phyloP scores from a whole-genome alignment of 2,888 invertebrate species.

The Melanotus villosus region DNA sequence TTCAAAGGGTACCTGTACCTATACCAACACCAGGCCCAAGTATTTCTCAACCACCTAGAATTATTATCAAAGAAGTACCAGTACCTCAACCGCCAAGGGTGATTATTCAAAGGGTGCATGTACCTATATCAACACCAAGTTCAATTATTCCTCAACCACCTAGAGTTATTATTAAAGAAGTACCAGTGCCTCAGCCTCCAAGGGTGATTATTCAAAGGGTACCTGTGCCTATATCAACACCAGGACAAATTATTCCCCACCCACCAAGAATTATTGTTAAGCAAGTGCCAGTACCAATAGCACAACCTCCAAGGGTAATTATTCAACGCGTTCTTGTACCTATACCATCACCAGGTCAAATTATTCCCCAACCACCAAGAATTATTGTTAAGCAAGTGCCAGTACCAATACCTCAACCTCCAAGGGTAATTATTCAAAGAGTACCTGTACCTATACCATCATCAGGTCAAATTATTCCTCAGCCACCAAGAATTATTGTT shows the following conservation, averaged over 20 bases:
- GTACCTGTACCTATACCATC: background rate
- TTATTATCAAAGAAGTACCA: background rate
- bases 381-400: slow-evolving; percentile 8
- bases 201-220: slow-evolving; percentile 21
- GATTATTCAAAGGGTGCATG: slow-evolving; percentile 1
- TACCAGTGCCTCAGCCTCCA: slow-evolving; percentile 9
- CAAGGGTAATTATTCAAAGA: background rate
- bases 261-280: slow-evolving; percentile 32
- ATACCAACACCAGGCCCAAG: background rate
- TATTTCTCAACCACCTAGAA: slow-evolving; percentile 20
- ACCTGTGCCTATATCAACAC: background rate
- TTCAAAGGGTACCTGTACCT: slow-evolving; percentile 15
- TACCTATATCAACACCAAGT: background rate
- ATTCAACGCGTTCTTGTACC: slow-evolving; percentile 11
- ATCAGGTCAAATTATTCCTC: too few species aligned
- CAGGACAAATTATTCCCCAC: slow-evolving; percentile 12
- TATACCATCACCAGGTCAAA: too few species aligned
- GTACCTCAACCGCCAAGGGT: background rate
- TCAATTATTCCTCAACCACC: slow-evolving; percentile 14
- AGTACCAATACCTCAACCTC: slow-evolving; percentile 6
- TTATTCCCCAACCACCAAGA: slow-evolving; percentile 16
- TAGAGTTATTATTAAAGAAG: slow-evolving; percentile 20
- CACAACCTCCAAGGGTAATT: slow-evolving; percentile 4
- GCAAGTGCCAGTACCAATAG: slow-evolving; percentile 22
- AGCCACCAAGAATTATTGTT: too few species aligned